A percentile compares a stretch with the other conserved stretches of the same genome.
Conservation (phyloP, 2,888 invertebrate species). For the Capitulum mitella region DNA sequence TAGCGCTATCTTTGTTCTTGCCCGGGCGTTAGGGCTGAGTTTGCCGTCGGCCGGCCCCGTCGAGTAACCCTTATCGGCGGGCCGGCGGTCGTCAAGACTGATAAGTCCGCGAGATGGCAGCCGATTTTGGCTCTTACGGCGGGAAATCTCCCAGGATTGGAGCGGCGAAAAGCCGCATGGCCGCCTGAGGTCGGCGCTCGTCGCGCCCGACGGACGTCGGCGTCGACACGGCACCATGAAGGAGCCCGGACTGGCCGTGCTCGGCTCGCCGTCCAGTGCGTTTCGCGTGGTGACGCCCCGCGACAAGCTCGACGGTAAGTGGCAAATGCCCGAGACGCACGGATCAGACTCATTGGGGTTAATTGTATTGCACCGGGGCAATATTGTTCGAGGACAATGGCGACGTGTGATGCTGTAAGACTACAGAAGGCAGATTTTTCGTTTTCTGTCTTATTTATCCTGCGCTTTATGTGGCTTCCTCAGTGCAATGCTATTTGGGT, state of each 20-base stretch:
- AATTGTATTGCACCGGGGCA: no score
- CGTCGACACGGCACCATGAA: neutral
- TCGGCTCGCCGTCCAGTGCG: constrained; percentile 9
- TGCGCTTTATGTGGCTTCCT: no score
- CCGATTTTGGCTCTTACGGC: constrained; percentile 18
- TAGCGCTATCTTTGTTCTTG: constrained; percentile 19
- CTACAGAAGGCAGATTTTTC: no score
- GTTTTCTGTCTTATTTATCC: no score
- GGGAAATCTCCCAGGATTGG: constrained; percentile 20
- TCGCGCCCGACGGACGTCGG: neutral
- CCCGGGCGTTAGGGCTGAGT: neutral
- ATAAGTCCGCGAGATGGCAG: constrained; percentile 12
- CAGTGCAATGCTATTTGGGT: no score
- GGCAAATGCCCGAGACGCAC: no score
- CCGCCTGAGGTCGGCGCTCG: neutral
- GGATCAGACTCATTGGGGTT: no score
- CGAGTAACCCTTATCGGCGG: neutral
- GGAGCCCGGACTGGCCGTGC: neutral
- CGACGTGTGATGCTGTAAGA: no score
- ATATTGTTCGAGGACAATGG: no score
- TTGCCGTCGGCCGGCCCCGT: neutral
- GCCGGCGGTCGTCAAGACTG: constrained; percentile 11
- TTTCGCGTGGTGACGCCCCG: constrained; percentile 9
- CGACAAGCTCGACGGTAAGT: neutral
- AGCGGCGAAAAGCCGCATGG: neutral